Evolutionary conservation across 2,888 invertebrate species (phyloP).

Genomic region (Pachydiplax longipennis): DNA sequence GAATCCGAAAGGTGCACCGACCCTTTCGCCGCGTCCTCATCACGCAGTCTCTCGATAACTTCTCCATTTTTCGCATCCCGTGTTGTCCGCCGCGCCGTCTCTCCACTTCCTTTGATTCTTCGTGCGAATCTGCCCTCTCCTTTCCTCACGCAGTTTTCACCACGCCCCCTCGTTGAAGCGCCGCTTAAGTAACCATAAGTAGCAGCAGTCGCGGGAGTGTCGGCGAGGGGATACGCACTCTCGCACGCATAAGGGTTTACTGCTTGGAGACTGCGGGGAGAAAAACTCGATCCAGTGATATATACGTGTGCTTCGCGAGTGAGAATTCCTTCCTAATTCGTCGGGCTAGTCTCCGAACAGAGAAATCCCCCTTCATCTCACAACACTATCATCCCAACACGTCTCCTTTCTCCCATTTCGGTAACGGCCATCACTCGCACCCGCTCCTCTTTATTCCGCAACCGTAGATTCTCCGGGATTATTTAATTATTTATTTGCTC

Average conservation of each 20-base stretch:
- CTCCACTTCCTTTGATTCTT: neutral
- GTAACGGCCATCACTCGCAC: no score
- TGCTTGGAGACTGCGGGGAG: neutral
- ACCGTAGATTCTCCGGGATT: no score
- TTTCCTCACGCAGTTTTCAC: neutral
- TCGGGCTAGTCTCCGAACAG: neutral
- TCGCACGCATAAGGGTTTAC: neutral
- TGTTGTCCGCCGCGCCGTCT: neutral
- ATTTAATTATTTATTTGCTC: no score
- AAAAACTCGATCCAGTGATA: neutral
- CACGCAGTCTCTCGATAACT: neutral
- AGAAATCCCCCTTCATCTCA: neutral
- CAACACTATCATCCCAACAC: neutral
- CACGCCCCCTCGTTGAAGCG: constrained; percentile 19
- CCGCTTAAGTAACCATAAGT: constrained; percentile 12
- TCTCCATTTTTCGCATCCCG: neutral
- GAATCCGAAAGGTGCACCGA: neutral
- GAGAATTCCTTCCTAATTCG: no score
- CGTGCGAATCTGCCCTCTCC: neutral
- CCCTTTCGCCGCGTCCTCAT: neutral
- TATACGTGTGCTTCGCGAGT: neutral
- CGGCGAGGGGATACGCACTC: neutral
- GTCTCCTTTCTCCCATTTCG: neutral
- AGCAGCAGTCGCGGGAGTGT: constrained; percentile 2
- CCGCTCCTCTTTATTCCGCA: no score